Base-by-base conservation (phyloP, 2,888 invertebrate genomes). In the Lepetodrilus schrolli region DNA sequence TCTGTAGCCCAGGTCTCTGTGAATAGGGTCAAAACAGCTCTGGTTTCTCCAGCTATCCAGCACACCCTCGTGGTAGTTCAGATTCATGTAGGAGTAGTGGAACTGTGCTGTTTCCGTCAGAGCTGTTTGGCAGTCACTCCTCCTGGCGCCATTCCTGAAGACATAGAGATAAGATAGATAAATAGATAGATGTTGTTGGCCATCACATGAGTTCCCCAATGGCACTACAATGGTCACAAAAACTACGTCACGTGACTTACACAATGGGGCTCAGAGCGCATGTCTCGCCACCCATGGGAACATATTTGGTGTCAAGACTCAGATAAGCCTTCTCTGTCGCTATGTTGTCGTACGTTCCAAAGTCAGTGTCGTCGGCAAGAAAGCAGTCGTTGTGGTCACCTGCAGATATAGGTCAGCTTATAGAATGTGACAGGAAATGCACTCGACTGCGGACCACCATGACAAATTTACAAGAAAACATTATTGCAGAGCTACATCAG, bases 371-470 rank as follows among this genome's bases (percentile, higher is more conserved):
- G n/a, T 38, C 43, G 13, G 72, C 58, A 36, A 75, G 48, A 38
- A 75, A 75, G 49, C 75, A 75, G 65, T 72, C 75, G 43, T 75
- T 75, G 65, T 75, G 75, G 72, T 75, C 68, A 13, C 72, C 75
- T 75, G 23, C 4, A 58, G 8, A 69, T 23, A 43, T 43, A 43
- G 17, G 2, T 8, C 1, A 4, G 17, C 8, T 5, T 23, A 38
- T 4, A 38, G 38, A 38, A 2, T 20, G 36, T 13, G 13, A 65
- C 10, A 4, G 10, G 23, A n/a, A n/a, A n/a, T n/a, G n/a, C n/a
- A n/a, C n/a, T n/a, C n/a, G n/a, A n/a, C n/a, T n/a, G n/a, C n/a
- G n/a, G n/a, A n/a, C n/a, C n/a, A n/a, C n/a, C n/a, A n/a, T n/a
- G n/a, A n/a, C n/a, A n/a, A n/a, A n/a, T n/a, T n/a, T n/a, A n/a